Evolutionary conservation across 2,888 invertebrate species (phyloP).

Genomic region (Mermis nigrescens): DNA sequence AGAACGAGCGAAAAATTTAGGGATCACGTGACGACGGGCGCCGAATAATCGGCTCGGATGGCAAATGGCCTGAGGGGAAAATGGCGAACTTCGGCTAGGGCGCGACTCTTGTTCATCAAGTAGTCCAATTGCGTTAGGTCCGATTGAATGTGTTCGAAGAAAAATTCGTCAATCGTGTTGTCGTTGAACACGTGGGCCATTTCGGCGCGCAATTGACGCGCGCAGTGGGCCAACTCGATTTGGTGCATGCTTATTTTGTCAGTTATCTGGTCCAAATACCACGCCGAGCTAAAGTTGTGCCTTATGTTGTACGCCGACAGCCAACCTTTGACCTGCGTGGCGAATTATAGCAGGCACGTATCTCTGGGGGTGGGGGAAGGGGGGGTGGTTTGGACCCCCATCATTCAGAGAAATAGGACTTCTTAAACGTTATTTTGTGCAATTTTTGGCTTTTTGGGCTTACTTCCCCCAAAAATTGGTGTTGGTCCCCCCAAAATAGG

Average conservation of each 20-base stretch:
- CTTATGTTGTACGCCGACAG: slow-evolving; percentile 19
- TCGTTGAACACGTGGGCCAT: slow-evolving; percentile 19
- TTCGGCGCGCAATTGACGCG: slow-evolving; percentile 6
- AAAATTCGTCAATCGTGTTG: slow-evolving; percentile 23
- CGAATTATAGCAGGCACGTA: too few relatives aligned
- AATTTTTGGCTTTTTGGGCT: too few relatives aligned
- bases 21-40: too few relatives aligned
- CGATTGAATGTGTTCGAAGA: slow-evolving; percentile 16
- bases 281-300: slow-evolving; percentile 21
- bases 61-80: slow-evolving; percentile 10
- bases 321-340: slow-evolving; percentile 25
- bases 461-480: too few relatives aligned
- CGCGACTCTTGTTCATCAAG: background rate
- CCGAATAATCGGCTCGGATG: too few relatives aligned
- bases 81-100: background rate
- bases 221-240: background rate
- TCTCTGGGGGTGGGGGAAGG: too few relatives aligned
- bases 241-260: slow-evolving; percentile 8
- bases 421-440: too few relatives aligned
- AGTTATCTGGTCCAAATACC: slow-evolving; percentile 16
- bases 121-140: slow-evolving; percentile 3
- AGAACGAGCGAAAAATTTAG: too few relatives aligned
- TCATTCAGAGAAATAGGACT: too few relatives aligned
- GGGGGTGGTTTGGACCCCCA: too few relatives aligned
- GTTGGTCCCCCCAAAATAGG: too few relatives aligned